phyloP scores from a whole-genome alignment of 2,888 invertebrate genomes.

The Atrina japonica region DNA sequence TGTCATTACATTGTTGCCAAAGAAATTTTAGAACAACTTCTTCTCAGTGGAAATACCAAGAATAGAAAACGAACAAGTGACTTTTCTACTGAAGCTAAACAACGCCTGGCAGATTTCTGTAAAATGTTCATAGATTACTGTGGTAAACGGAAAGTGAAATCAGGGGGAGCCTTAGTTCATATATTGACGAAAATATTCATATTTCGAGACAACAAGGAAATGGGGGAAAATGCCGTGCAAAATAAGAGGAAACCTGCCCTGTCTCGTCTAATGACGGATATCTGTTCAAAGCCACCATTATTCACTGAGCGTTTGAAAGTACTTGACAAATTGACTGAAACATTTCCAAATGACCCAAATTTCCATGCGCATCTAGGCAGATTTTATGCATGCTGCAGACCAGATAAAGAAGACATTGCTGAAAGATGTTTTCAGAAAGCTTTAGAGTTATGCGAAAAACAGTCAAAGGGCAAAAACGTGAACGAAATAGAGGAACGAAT shows the following conservation, averaged over 20 bases:
- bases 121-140: slow-evolving; percentile 41
- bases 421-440: slow-evolving; percentile 52
- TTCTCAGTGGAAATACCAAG: slow-evolving; percentile 15
- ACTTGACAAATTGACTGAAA: slow-evolving; percentile 45
- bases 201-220: slow-evolving; percentile 55
- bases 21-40: slow-evolving; percentile 54
- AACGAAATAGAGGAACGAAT: slow-evolving; percentile 40
- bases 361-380: slow-evolving; percentile 59
- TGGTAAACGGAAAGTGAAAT: slow-evolving; percentile 22
- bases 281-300: slow-evolving; percentile 32
- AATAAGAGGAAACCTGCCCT: slow-evolving; percentile 44
- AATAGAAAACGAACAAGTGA: neutral
- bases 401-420: slow-evolving; percentile 51
- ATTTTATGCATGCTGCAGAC: slow-evolving; percentile 53
- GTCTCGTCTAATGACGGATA: slow-evolving; percentile 44
- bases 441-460: slow-evolving; percentile 41
- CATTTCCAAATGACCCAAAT: slow-evolving; percentile 55
- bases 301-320: slow-evolving; percentile 43
- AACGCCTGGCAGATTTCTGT: slow-evolving; percentile 34
- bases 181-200: slow-evolving; percentile 51
- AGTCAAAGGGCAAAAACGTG: slow-evolving; percentile 28
- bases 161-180: slow-evolving; percentile 11
- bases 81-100: slow-evolving; percentile 2
- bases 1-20: slow-evolving; percentile 54
- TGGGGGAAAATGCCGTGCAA: slow-evolving; percentile 44